Base-by-base conservation (phyloP, 2,797 vertebrate species). In the Melanotaenia nigrans region DNA sequence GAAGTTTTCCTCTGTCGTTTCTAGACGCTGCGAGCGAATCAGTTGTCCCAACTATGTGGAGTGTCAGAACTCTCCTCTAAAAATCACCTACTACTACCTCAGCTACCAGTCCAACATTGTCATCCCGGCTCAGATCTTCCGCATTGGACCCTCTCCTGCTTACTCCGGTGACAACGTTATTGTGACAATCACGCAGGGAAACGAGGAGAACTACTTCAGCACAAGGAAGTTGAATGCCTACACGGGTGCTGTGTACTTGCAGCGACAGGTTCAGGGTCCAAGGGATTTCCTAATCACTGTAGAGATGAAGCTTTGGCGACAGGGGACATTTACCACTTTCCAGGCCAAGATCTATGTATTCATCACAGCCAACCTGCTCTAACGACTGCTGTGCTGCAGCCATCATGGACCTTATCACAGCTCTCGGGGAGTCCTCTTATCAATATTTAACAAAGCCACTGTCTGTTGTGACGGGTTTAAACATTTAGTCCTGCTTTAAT, bases 251-350 rank as follows among this genome's bases (percentile, higher is more conserved):
- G 96, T 99, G 14, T 96, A 94, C 75, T 89, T 99, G 58, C 95
- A 97, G 82, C 93, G 96, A 11, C 93, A 96, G 38, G 94, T 96
- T 38, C 93, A 85, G 4, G 92, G 94, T 64, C 94, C 96, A 0
- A 94, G 92, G 77, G 98, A 99, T 90, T 99, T 99, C 82, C 85
- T 96, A 45, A 80, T 99, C 67, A 95, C 96, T 0, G 96, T 98
- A 33, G 97, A 99, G 89, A 99, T 99, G 98, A 98, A 97, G 85
- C 95, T 99, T 1, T 97, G 97, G 94, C 95, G 98, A 33, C 97
- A 97, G 91, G 98, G 97, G 83, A 91, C 91, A 2, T 93, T 95
- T 65, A 94, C 94, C 76, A 93, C 93, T 5, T 95, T 95, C 88
- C 92, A 93, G 30, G 94, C 94, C 91, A 95, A 92, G 84, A 97